Evolutionary conservation across 1,140 invertebrate species (phyloP), one percentile per base, ranked within the genome.

Genomic region (Coenobita brevimanus): DNA sequence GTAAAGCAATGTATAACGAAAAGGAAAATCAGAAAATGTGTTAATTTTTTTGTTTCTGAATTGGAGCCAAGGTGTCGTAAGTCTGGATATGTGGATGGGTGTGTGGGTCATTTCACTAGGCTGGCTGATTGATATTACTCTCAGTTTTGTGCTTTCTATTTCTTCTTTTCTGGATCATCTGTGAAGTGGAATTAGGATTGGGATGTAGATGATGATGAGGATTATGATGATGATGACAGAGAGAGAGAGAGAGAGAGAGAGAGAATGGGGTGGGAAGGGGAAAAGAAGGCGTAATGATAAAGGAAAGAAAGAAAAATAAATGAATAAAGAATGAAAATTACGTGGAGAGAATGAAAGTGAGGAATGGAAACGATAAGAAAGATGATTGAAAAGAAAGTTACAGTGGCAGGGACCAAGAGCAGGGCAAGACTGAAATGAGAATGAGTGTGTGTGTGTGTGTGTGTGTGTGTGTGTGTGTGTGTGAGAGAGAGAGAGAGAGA

Each of bases 391-490:
- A n/a, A n/a, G 71, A 43, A 24, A 76, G 15, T 38, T 33, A 24
- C 1, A 75, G 71, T 13, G 4, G 3, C n/a, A 17, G 15, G 41
- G 17, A 24, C 24, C 21, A 33, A 21, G 54, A 33, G 0, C 15
- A 21, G 1, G 57, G 17, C 30, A 21, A 36, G 41, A 36, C n/a
- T 30, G 41, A 13, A 41, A 60, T 41, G 79, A 64, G 79, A 41
- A 36, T 10, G 79, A 64, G 67, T 21, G 46, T 30, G 82, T 62
- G 79, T 62, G 57, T 62, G 79, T 17, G 79, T 15, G 30, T 15
- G 60, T 15, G 79, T 15, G 57, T 8, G 79, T 27, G 54, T 27
- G 54, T 62, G 79, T 62, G 54, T 62, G 57, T 36, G 50, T 62
- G 79, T 36, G 79, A 30, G 75, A 43, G 38, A 50, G 2, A 43